These are phyloP conservation scores for Acleris laterana DNA, from an alignment of 2,888 invertebrate species.

Conservation along the genomic window DNA sequence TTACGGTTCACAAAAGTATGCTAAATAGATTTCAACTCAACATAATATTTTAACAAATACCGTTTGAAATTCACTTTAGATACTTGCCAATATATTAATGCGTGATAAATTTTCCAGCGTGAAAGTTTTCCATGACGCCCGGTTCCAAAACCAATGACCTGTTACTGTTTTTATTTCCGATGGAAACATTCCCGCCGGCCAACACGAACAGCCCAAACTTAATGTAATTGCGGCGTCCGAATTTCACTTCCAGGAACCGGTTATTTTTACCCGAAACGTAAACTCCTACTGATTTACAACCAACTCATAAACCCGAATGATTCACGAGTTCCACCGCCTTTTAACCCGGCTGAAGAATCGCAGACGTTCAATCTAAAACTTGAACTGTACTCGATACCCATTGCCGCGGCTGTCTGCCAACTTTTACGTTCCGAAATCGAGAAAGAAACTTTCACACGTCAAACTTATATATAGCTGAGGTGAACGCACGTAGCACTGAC, in stretches of 20 bases:
- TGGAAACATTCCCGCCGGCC: constrained; percentile 8
- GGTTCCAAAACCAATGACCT: neutral
- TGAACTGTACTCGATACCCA: constrained; percentile 12
- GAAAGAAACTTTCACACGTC: constrained; percentile 61
- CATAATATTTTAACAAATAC: neutral
- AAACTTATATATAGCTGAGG: constrained; percentile 49
- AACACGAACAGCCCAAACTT: constrained; percentile 21
- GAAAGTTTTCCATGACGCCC: constrained; percentile 33
- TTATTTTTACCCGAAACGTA: constrained; percentile 73
- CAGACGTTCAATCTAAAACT: constrained; percentile 42
- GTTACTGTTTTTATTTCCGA: constrained; percentile 18
- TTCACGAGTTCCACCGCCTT: constrained; percentile 65
- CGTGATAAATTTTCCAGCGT: constrained; percentile 14
- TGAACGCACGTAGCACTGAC: constrained; percentile 82
- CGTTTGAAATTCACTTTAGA: neutral
- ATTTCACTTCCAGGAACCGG: constrained; percentile 38
- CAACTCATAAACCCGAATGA: constrained; percentile 68
- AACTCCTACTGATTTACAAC: constrained; percentile 69
- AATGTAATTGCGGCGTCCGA: constrained; percentile 24
- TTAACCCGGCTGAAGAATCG: constrained; percentile 51
- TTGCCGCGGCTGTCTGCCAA: constrained; percentile 68
- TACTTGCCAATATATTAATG: neutral
- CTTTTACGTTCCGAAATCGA: constrained; percentile 59
- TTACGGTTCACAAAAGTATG: constrained; percentile 9
- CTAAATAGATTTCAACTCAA: constrained; percentile 7